Percentiles rank a stretch among this genome's conserved stretches.
Evolutionary conservation across 2,797 vertebrate species (phyloP).

Genomic region (Xenops minutus): DNA sequence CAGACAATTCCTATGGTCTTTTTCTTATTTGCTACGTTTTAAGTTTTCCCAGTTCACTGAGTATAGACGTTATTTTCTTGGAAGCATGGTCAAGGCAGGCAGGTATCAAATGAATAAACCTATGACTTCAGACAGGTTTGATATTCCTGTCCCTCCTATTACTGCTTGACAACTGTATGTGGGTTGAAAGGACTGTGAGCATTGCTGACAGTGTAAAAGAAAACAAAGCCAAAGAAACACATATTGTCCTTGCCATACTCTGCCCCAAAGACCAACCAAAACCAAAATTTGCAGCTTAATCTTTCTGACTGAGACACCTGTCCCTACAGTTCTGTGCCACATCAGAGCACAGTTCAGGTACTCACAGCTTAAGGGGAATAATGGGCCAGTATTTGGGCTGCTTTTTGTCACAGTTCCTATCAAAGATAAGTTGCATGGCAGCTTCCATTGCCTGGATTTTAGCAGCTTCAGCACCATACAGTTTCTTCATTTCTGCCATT

Average conservation of each 20-base stretch:
- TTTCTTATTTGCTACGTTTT: background rate
- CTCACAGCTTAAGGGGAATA: slow-evolving; percentile 88
- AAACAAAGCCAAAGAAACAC: background rate
- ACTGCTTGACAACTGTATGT: background rate
- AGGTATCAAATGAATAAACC: background rate
- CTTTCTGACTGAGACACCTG: background rate
- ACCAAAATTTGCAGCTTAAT: background rate
- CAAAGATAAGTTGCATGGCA: slow-evolving; percentile 78
- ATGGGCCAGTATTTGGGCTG: slow-evolving; percentile 97
- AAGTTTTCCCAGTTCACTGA: background rate
- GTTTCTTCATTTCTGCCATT: slow-evolving; percentile 86
- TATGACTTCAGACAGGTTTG: background rate
- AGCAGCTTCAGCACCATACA: slow-evolving; percentile 86
- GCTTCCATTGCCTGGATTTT: slow-evolving; percentile 94
- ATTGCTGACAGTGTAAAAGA: background rate
- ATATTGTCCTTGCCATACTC: background rate
- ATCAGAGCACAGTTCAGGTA: background rate
- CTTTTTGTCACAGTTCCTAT: slow-evolving; percentile 89
- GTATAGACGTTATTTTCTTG: background rate
- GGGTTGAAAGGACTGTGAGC: background rate
- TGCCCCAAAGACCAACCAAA: background rate
- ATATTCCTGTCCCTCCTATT: background rate
- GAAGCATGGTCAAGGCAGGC: background rate
- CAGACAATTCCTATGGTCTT: background rate
- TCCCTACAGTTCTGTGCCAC: background rate